Percentiles rank a stretch among this genome's conserved stretches.
phyloP scores from a whole-genome alignment of 2,888 invertebrate species.

The Spodoptera picta region DNA sequence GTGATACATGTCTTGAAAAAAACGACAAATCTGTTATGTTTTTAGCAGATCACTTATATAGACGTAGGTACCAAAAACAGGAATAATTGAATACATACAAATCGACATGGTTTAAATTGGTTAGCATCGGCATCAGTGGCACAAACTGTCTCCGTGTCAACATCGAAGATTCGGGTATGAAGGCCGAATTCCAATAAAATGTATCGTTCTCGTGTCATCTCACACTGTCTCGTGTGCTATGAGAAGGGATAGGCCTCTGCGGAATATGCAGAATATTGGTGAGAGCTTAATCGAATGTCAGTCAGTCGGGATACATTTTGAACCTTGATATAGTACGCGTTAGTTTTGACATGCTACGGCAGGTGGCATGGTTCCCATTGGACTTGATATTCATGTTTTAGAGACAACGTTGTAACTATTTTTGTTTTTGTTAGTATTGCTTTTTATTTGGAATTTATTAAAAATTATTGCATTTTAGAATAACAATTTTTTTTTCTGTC shows the following conservation, averaged over 20 bases:
- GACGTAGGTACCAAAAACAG: too few relatives aligned
- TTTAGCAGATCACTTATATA: too few relatives aligned
- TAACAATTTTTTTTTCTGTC: too few relatives aligned
- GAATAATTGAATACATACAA: too few relatives aligned
- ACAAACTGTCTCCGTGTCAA: background rate
- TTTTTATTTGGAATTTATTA: too few relatives aligned
- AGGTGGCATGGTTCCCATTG: background rate
- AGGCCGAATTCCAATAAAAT: slow-evolving; percentile 2
- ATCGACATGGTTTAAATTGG: too few relatives aligned
- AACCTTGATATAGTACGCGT: slow-evolving; percentile 17
- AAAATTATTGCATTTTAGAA: too few relatives aligned
- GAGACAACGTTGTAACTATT: too few relatives aligned
- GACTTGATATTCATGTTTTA: slow-evolving; percentile 8
- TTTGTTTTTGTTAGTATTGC: too few relatives aligned
- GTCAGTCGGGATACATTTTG: slow-evolving; percentile 24
- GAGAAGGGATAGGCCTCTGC: slow-evolving; percentile 13
- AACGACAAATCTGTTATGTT: background rate
- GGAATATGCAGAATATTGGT: slow-evolving; percentile 29
- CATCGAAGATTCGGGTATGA: slow-evolving; percentile 3
- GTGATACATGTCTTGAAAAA: background rate
- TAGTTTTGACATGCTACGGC: slow-evolving; percentile 4
- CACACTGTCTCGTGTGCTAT: slow-evolving; percentile 6
- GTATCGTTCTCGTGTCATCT: background rate
- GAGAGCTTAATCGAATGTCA: slow-evolving; percentile 34
- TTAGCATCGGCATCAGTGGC: too few relatives aligned